Conservation (phyloP, 2,113 vertebrate genomes). For the Myocastor coypus region DNA sequence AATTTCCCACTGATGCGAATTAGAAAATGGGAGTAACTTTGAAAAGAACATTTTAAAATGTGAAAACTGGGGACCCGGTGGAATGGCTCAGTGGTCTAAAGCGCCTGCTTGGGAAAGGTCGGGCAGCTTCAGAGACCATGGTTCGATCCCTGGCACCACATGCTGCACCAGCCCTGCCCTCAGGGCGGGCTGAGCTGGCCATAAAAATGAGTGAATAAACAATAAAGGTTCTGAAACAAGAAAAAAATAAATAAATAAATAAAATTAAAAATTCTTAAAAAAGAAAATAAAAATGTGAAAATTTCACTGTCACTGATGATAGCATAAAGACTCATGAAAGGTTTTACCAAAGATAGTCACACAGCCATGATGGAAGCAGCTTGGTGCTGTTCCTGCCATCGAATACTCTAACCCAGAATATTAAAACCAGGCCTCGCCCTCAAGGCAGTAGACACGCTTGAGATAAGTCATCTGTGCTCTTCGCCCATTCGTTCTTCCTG, state of each 20-base stretch:
- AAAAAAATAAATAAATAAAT: too few relatives aligned
- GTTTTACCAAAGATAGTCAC: not conserved
- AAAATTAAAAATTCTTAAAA: constrained; percentile 49
- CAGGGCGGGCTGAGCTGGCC: too few relatives aligned
- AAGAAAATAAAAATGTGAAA: constrained; percentile 30
- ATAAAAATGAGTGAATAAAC: too few relatives aligned
- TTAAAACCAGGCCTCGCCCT: not conserved
- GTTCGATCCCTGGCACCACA: too few relatives aligned
- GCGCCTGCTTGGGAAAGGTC: too few relatives aligned
- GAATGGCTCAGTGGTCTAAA: too few relatives aligned
- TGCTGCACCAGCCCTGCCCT: too few relatives aligned
- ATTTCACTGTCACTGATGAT: not conserved
- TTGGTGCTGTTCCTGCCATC: not conserved
- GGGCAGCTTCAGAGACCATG: too few relatives aligned
- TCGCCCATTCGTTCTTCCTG: not conserved
- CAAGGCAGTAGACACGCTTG: not conserved
- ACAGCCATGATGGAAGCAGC: not conserved
- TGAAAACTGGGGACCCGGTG: too few relatives aligned
- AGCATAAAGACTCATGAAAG: not conserved
- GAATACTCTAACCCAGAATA: not conserved
- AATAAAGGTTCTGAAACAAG: too few relatives aligned
- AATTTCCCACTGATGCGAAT: constrained; percentile 16
- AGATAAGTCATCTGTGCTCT: not conserved
- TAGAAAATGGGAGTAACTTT: constrained; percentile 19
- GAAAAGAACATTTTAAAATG: constrained; percentile 23